Conservation (phyloP, 1,140 invertebrate genomes). For the Subanguina moxae region DNA sequence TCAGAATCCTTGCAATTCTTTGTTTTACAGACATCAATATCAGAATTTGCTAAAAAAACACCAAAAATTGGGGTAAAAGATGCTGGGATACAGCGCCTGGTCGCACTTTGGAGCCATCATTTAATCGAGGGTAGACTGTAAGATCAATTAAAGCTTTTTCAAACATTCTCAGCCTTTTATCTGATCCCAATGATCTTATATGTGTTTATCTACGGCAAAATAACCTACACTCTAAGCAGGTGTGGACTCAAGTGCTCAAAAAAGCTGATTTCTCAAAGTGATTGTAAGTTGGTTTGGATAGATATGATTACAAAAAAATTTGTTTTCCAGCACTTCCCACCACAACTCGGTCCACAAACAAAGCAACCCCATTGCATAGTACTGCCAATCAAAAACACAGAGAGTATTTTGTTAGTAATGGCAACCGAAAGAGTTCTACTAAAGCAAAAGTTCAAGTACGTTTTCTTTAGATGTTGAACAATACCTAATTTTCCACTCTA, state of each 20-base stretch:
- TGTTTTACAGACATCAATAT: too few species aligned
- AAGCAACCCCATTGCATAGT: background rate
- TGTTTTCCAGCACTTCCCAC: background rate
- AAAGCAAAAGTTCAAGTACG: constrained; percentile 25
- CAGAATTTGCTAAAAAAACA: too few species aligned
- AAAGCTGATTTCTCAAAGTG: background rate
- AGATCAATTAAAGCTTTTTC: too few species aligned
- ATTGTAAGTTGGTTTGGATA: background rate
- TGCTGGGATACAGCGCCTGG: too few species aligned
- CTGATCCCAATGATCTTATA: constrained; percentile 57
- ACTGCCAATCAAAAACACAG: background rate
- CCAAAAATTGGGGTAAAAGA: too few species aligned
- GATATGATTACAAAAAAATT: background rate
- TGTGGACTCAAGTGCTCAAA: constrained; percentile 50
- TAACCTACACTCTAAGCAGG: constrained; percentile 63
- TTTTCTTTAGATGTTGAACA: background rate
- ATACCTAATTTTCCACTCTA: background rate
- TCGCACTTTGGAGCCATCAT: too few species aligned
- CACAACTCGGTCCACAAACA: too few species aligned
- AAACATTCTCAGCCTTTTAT: constrained; percentile 40
- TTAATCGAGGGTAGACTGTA: too few species aligned
- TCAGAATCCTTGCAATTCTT: too few species aligned
- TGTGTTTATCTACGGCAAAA: constrained; percentile 55
- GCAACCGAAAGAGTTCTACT: constrained; percentile 5
- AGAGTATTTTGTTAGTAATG: constrained; percentile 7